phyloP scores from a whole-genome alignment of 2,113 vertebrate genomes.

The Microtus pennsylvanicus region DNA sequence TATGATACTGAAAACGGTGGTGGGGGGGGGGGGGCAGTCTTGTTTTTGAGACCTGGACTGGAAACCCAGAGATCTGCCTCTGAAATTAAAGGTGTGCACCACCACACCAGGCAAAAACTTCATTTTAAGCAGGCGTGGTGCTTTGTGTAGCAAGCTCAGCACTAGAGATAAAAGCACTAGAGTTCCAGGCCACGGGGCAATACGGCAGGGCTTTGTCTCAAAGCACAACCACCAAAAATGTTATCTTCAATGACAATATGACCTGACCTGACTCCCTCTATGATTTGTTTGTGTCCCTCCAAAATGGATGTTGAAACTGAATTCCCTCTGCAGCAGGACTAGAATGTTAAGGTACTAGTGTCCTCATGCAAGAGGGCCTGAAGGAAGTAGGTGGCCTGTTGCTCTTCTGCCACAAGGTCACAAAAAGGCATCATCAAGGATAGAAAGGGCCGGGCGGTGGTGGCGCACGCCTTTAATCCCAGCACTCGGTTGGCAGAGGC shows the following conservation, averaged over 20 bases:
- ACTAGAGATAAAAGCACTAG: neutral
- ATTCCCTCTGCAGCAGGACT: neutral
- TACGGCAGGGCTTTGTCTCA: too few relatives aligned
- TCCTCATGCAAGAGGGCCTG: neutral
- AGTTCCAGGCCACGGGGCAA: neutral
- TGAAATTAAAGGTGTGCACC: neutral
- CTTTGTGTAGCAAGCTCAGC: neutral
- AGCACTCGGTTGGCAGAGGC: too few relatives aligned
- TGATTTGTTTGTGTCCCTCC: neutral
- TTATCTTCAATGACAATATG: slow-evolving; percentile 11
- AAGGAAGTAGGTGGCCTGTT: neutral
- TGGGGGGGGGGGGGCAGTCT: too few relatives aligned
- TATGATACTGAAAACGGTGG: neutral
- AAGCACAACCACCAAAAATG: neutral
- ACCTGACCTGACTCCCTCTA: neutral
- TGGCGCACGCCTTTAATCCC: too few relatives aligned
- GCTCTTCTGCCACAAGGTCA: neutral
- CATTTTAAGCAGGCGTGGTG: neutral
- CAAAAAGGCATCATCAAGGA: neutral
- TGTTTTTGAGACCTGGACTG: neutral
- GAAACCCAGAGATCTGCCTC: neutral
- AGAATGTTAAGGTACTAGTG: neutral
- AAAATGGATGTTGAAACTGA: slow-evolving; percentile 3
- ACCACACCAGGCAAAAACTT: neutral
- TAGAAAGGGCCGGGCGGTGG: too few relatives aligned